Base-by-base conservation (phyloP, 2,797 vertebrate genomes). In the Dallia pectoralis region DNA sequence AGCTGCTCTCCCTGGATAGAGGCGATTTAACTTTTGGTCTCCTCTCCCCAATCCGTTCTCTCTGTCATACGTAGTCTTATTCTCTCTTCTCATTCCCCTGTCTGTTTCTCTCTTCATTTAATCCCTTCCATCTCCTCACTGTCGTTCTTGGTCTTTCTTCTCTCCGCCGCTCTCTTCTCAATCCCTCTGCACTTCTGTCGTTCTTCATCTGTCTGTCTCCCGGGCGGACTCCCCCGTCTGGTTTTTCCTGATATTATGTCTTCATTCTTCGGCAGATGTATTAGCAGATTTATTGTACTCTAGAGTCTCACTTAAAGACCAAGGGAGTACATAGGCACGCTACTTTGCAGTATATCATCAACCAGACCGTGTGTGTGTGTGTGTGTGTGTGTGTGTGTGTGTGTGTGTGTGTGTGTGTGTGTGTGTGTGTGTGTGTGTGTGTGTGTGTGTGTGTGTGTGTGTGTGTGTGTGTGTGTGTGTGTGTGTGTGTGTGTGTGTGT, bases 91-190 rank as follows among this genome's bases (percentile, higher is more conserved):
- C 56, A n/a, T n/a, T n/a, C 30, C 19, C 48, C 53, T 74, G 22
- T 69, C 67, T 40, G 6, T 74, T 36, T 69, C 51, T 44, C 68
- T 40, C n/a, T 63, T 16, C 32, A 33, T 36, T 69, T 29, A 48
- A 40, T 65, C 61, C 32, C 48, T n/a, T n/a, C n/a, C n/a, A n/a
- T n/a, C n/a, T 44, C 62, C 40, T 4, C n/a, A 19, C 27, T 25
- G 11, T 27, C 19, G 27, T n/a, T 49, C n/a, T 11, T 33, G 36
- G 30, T 47, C 14, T 2, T 33, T 61, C 51, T 51, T n/a, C 65
- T 18, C 66, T 62, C 72, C 14, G 27, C 25, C 62, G 19, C 71
- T 51, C 62, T 68, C 56, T 62, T 29, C 62, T 47, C 68, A 64
- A 18, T 22, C 33, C 61, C 70, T 69, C 40, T 4, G 40, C 40